Base-by-base conservation (phyloP, 2,113 vertebrate species). In the Mirza zaza region DNA sequence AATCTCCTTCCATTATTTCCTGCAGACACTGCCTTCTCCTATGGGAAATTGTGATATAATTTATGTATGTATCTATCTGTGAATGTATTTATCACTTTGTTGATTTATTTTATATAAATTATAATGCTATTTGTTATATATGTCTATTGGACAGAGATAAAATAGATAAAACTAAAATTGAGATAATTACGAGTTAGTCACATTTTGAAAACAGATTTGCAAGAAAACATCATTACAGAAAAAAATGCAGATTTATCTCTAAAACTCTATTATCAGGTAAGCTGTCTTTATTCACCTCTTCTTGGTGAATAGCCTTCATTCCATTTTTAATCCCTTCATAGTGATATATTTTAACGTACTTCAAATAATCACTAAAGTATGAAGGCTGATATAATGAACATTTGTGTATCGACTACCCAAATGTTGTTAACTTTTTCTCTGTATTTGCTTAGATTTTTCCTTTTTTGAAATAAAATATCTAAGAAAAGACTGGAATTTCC, bases 171-270 rank as follows among this genome's bases (percentile, higher is more conserved):
- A 68, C 39, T 57, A 68, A 90, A 83, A 79, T 50, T 88, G 89
- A 91, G 92, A 90, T 55, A 86, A 90, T 86, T 32, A 57, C 42
- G 45, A 67, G 34, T 55, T 79, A 77, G 34, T 50, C 68, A 68
- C 2, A 18, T 67, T 95, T 91, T 95, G 10, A 63, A 70, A 86
- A 45, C 65, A 96, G 48, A 73, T 84, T 96, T 88, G n/a, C 27
- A 86, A 88, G 29, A 50, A 76, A 68, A 27, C 15, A 42, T 68
- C n/a, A 88, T 71, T 29, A n/a, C 15, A 87, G 50, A 11, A 23
- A 70, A 75, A 75, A 84, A 61, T 48, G 27, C 25, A 81, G 29
- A 82, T 81, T 93, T 57, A 20, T 27, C 70, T 92, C 36, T 77
- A 63, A 84, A 94, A 90, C 29, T 84, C 80, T 68, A 21, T 59